These are phyloP conservation scores for Tringa solitaria DNA, from an alignment of 2,113 vertebrate species.

Conservation along the genomic window DNA sequence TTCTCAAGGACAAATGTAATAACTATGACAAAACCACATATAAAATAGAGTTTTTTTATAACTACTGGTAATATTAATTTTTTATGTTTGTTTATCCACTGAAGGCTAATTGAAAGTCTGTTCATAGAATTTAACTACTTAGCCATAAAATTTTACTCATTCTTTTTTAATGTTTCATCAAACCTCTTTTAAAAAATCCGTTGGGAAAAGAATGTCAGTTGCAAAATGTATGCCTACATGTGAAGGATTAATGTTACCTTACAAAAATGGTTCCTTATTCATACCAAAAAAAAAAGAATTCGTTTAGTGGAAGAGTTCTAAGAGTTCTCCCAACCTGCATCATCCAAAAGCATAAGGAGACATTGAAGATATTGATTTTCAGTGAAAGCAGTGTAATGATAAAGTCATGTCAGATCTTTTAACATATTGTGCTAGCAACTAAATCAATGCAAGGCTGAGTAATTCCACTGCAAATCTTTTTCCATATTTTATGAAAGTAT, in stretches of 20 bases:
- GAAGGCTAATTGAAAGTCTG: not conserved
- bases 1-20: not conserved
- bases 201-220: not conserved
- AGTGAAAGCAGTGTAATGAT: not conserved
- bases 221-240: not conserved
- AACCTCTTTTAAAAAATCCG: not conserved
- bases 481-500: not conserved
- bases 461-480: not conserved
- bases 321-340: not conserved
- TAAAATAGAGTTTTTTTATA: not conserved
- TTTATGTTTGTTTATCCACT: not conserved
- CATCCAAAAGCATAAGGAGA: not conserved
- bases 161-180: conserved; percentile 34
- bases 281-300: not conserved
- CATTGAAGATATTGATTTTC: not conserved
- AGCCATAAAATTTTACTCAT: not conserved
- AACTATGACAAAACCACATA: not conserved
- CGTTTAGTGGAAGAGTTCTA: not conserved
- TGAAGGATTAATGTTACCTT: conserved; percentile 13
- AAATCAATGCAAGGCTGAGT: not conserved
- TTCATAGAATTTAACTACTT: not conserved
- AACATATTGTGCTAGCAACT: not conserved
- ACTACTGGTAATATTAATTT: not conserved
- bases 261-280: not conserved
- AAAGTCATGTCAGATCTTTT: not conserved